Percentiles rank a stretch among this genome's conserved stretches.
Conservation (phyloP, 2,888 invertebrate genomes). For the Tenthredo mesomela region DNA sequence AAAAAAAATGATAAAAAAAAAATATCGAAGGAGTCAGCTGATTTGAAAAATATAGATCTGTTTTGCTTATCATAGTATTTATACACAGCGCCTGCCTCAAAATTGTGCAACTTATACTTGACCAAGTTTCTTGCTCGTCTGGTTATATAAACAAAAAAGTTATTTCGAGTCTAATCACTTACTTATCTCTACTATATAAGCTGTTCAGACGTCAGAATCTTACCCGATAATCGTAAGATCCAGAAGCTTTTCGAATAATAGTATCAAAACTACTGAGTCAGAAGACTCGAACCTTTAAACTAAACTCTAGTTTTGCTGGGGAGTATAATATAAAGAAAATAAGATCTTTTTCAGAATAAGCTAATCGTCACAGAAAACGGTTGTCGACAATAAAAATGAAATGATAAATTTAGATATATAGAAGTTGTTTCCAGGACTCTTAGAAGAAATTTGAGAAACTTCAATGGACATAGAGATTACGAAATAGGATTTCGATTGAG, state of each 20-base stretch:
- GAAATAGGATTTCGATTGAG: too few species aligned
- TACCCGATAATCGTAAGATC: background rate
- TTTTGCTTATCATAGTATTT: background rate
- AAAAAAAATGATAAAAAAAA: background rate
- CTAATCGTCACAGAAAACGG: background rate
- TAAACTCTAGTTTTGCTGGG: background rate
- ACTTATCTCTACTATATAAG: constrained; percentile 10
- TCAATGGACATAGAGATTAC: too few species aligned
- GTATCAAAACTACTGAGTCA: background rate
- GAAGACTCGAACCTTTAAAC: background rate
- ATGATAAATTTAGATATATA: too few species aligned
- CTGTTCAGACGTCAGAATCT: background rate
- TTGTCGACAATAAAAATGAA: background rate
- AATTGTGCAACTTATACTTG: constrained; percentile 29
- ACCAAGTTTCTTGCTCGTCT: constrained; percentile 11
- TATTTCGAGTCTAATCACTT: constrained; percentile 28
- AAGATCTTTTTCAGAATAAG: background rate
- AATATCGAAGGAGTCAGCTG: background rate
- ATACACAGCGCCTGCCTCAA: background rate
- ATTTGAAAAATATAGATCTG: background rate
- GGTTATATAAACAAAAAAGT: background rate
- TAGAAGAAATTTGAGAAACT: too few species aligned
- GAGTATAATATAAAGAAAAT: too few species aligned
- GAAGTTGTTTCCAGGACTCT: too few species aligned
- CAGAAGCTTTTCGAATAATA: background rate